Conservation (phyloP, 1,140 invertebrate genomes). For the Lineus longissimus region DNA sequence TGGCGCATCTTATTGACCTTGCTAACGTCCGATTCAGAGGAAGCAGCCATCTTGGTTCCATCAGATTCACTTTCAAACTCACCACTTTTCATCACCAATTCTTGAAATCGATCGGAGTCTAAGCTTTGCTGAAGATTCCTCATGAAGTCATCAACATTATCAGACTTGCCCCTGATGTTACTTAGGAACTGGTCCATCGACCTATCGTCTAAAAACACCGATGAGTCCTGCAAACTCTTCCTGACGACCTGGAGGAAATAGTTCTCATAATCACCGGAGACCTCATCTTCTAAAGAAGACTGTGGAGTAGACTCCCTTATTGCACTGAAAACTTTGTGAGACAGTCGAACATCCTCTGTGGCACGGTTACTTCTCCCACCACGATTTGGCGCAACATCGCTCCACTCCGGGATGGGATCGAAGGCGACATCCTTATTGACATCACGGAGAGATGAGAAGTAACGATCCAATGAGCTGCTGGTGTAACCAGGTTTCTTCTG, state of each 20-base stretch:
- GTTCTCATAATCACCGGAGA: not conserved
- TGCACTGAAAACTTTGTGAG: not conserved
- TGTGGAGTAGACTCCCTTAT: not conserved
- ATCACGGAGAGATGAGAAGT: conserved; percentile 36
- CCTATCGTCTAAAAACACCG: not conserved
- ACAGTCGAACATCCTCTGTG: not conserved
- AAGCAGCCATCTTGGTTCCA: not conserved
- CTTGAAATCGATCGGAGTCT: no score
- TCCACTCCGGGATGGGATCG: conserved; percentile 7
- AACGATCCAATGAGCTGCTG: conserved; percentile 27
- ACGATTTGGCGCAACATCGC: not conserved
- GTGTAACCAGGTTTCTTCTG: no score
- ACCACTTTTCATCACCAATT: not conserved
- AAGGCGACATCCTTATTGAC: conserved; percentile 3
- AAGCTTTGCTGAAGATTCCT: no score
- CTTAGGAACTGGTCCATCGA: no score
- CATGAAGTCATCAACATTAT: no score
- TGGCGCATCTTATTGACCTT: not conserved
- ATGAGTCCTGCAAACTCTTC: not conserved
- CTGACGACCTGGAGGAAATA: not conserved
- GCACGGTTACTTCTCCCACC: no score
- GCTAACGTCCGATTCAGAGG: not conserved
- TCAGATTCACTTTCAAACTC: not conserved
- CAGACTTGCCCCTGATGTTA: no score
- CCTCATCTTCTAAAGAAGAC: conserved; percentile 5